Evolutionary conservation across 2,797 vertebrate species (phyloP).

Genomic region (Sebastes cheni): DNA sequence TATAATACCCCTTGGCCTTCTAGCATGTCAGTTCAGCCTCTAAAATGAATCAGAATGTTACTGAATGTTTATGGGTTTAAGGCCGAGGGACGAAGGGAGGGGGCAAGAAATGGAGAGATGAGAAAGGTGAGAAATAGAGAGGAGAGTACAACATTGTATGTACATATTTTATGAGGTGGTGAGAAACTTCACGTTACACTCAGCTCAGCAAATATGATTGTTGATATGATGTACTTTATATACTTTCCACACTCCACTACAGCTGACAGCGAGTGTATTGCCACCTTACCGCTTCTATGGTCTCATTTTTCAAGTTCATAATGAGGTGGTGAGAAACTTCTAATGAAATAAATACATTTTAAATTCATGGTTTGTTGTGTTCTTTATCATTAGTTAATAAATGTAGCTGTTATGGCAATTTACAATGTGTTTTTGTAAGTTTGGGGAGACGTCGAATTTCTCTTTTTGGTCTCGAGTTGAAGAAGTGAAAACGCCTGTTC

Average conservation of each 20-base stretch:
- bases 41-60: background rate
- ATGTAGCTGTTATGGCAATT: background rate
- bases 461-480: too few relatives aligned
- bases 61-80: background rate
- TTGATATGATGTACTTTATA: too few relatives aligned
- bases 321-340: too few relatives aligned
- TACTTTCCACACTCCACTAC: too few relatives aligned
- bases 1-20: background rate
- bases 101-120: background rate
- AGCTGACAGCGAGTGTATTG: too few relatives aligned
- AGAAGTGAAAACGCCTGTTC: too few relatives aligned
- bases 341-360: background rate
- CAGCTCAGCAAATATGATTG: background rate
- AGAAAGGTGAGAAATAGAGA: background rate
- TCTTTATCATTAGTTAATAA: background rate
- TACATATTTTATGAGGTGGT: background rate
- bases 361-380: background rate
- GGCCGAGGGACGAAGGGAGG: background rate
- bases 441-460: background rate
- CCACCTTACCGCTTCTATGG: fast-evolving
- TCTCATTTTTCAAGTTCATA: too few relatives aligned
- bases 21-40: background rate
- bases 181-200: background rate
- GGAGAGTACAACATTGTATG: background rate
- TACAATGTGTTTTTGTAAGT: background rate